Base-by-base conservation (phyloP, 2,797 vertebrate species). In the Tamandua tetradactyla region DNA sequence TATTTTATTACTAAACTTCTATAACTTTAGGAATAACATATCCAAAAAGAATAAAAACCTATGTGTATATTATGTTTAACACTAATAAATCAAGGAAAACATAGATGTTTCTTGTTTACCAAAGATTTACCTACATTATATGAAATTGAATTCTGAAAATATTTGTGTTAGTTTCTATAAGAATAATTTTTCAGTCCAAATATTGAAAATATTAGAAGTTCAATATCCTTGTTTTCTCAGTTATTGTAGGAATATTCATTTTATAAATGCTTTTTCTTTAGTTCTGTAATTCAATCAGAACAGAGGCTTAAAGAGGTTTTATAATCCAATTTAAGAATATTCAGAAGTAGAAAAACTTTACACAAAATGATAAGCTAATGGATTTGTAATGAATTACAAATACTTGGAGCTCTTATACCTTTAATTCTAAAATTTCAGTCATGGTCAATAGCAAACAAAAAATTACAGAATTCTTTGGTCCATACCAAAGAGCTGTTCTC, bases 141-240 rank as follows among this genome's bases (percentile, higher is more conserved):
- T 52, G 20, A 87, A 69, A 18, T 69, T 86, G 9, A 93, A 80
- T 81, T 92, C 81, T 92, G 42, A 57, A 64, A 94, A 49, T 80
- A 18, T 84, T 87, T 80, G 18, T 22, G 0, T 75, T 82, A 76
- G 20, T 64, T 82, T 8, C 11, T 55, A 2, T 59, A 82, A 85
- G 47, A 87, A 55, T 40, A 47, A 7, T 64, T 91, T 88, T 40
- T 66, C 81, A 93, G 61, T 52, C 62, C 72, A 87, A n/a, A 84
- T 59, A 44, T 55, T 75, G 55, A 62, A 87, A 55, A 1, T 76
- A 74, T 87, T 89, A 79, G 25, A 87, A 91, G 57, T 57, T 82
- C 55, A 64, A 0, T 80, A 59, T 88, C 37, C 42, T 93, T 72
- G 4, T 66, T 78, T 85, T 87, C 57, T 93, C 25, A 93, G 52